Conservation (phyloP, 2,888 invertebrate genomes). For the Tetrapedia diversipes region DNA sequence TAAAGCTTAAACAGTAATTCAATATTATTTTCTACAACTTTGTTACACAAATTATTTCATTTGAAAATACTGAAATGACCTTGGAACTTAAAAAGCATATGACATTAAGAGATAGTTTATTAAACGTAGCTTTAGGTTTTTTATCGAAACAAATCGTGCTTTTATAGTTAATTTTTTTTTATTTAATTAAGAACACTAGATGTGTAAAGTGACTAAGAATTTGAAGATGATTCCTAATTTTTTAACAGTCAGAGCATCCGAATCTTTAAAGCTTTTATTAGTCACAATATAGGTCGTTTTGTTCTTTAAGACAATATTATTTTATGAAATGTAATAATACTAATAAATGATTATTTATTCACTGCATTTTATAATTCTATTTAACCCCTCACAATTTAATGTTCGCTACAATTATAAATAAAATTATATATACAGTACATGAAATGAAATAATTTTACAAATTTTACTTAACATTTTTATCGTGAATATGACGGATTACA, state of each 20-base stretch:
- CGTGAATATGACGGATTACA: neutral
- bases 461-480: neutral
- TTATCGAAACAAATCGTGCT: neutral
- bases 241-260: neutral
- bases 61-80: neutral
- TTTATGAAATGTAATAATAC: slow-evolving; percentile 27
- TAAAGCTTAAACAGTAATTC: no score
- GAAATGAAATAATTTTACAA: neutral
- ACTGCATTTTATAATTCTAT: slow-evolving; percentile 26
- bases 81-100: neutral
- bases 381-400: slow-evolving; percentile 24
- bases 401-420: neutral
- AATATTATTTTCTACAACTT: neutral
- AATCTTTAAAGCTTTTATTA: neutral
- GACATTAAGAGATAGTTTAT: neutral
- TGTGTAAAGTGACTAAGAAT: neutral
- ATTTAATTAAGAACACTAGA: neutral
- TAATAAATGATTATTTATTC: slow-evolving; percentile 32
- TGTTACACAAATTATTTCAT: neutral
- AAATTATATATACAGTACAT: neutral
- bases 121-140: neutral
- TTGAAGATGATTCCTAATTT: neutral
- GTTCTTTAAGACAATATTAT: neutral
- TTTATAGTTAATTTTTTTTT: neutral
- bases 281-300: neutral